Conservation (phyloP, 1,140 invertebrate species). For the Drosophila virilis region DNA sequence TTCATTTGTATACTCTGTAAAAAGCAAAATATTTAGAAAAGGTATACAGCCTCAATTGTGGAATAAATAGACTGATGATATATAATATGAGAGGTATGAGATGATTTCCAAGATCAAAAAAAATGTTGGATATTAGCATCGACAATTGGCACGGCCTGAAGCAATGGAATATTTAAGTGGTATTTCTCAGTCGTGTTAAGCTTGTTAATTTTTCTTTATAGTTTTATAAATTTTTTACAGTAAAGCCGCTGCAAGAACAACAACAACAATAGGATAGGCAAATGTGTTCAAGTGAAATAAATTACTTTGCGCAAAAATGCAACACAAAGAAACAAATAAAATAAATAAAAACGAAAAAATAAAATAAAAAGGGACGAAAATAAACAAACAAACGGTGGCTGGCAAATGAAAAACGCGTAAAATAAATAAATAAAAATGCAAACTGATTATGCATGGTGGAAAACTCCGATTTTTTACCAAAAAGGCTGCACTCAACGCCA, state of each 20-base stretch:
- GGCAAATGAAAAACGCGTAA: slow-evolving; percentile 80
- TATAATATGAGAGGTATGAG: too few relatives aligned
- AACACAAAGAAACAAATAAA: slow-evolving; percentile 63
- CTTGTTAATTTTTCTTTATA: background rate
- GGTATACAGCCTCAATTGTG: background rate
- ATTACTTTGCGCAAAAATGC: slow-evolving; percentile 68
- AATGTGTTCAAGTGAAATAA: slow-evolving; percentile 82
- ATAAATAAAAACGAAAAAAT: slow-evolving; percentile 55
- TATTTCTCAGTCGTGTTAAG: background rate
- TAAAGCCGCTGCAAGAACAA: slow-evolving; percentile 50
- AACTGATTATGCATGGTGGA: slow-evolving; percentile 81
- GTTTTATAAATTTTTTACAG: slow-evolving; percentile 37
- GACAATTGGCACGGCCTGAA: too few relatives aligned
- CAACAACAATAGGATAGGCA: slow-evolving; percentile 43
- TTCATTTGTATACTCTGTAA: slow-evolving; percentile 26
- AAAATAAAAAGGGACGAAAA: slow-evolving; percentile 45
- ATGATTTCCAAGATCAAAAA: background rate
- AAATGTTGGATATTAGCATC: too few relatives aligned
- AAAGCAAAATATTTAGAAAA: background rate
- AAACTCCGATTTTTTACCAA: slow-evolving; percentile 66
- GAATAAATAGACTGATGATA: too few relatives aligned
- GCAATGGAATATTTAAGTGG: background rate
- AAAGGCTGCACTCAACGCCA: slow-evolving; percentile 44
- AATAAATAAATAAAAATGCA: slow-evolving; percentile 81
- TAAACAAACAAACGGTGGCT: slow-evolving; percentile 40